These are phyloP conservation scores for Antheraea assamensis DNA, from an alignment of 2,888 invertebrate species.

Conservation along the genomic window DNA sequence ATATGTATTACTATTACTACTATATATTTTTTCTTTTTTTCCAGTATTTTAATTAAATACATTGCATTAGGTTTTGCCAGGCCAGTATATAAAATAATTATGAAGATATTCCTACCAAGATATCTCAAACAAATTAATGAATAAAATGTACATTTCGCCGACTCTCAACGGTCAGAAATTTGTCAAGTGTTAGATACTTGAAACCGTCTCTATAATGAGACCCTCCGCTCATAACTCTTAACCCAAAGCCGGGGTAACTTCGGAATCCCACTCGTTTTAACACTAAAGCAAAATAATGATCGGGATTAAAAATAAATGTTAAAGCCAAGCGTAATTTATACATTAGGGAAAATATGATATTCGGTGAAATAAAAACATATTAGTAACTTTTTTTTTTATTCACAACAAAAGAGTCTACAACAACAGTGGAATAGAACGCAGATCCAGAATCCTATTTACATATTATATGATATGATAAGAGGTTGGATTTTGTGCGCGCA, in stretches of 20 bases:
- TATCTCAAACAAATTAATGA: conserved; percentile 5
- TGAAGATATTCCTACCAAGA: neutral
- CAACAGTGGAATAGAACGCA: no score
- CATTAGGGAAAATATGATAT: no score
- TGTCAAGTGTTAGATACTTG: conserved; percentile 9
- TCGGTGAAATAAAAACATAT: neutral
- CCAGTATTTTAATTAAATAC: no score
- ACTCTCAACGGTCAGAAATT: conserved; percentile 9
- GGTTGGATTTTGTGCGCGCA: no score
- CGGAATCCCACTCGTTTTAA: neutral
- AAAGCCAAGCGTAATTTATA: neutral
- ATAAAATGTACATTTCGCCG: conserved; percentile 7
- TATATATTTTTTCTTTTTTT: no score
- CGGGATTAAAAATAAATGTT: neutral
- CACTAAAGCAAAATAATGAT: conserved; percentile 22
- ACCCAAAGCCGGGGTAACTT: conserved; percentile 2
- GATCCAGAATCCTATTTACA: no score
- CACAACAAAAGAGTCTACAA: no score
- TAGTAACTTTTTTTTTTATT: neutral
- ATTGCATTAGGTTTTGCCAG: no score
- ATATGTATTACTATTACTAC: no score
- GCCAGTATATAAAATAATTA: neutral
- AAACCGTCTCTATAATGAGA: conserved; percentile 18
- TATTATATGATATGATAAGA: no score
- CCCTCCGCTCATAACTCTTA: conserved; percentile 6